phyloP scores from a whole-genome alignment of 2,888 invertebrate species.

The Branchellion lobata region DNA sequence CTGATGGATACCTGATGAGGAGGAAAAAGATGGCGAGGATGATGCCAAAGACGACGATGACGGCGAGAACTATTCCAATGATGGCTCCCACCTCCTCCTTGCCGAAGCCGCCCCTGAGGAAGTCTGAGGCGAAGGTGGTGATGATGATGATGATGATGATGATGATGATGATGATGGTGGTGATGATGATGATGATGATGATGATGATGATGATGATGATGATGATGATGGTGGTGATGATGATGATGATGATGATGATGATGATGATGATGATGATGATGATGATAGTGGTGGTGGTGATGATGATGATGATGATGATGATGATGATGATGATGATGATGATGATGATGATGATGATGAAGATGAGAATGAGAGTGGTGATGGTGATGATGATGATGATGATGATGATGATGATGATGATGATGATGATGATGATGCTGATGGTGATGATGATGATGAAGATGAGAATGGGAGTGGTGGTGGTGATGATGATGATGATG shows the following conservation, averaged over 20 bases:
- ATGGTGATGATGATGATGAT: neutral
- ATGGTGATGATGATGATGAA: constrained; percentile 22
- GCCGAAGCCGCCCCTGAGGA: no score
- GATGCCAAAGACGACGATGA: neutral
- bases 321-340: constrained; percentile 13
- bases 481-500: neutral
- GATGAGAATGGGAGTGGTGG: neutral
- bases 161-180: neutral
- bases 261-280: neutral
- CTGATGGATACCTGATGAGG: neutral
- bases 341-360: constrained; percentile 25
- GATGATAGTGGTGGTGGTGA: neutral
- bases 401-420: constrained; percentile 30
- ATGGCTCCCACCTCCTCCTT: constrained; percentile 15
- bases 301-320: constrained; percentile 3
- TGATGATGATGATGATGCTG: constrained; percentile 27
- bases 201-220: neutral
- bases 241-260: neutral
- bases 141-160: neutral
- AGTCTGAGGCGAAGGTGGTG: neutral
- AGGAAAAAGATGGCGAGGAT: neutral
- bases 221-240: neutral
- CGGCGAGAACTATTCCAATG: neutral
- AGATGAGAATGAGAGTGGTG: constrained; percentile 12
- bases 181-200: neutral